Evolutionary conservation across 1,140 invertebrate genomes (phyloP), one percentile per base, ranked within the genome.

Genomic region (Pomacea maculata): DNA sequence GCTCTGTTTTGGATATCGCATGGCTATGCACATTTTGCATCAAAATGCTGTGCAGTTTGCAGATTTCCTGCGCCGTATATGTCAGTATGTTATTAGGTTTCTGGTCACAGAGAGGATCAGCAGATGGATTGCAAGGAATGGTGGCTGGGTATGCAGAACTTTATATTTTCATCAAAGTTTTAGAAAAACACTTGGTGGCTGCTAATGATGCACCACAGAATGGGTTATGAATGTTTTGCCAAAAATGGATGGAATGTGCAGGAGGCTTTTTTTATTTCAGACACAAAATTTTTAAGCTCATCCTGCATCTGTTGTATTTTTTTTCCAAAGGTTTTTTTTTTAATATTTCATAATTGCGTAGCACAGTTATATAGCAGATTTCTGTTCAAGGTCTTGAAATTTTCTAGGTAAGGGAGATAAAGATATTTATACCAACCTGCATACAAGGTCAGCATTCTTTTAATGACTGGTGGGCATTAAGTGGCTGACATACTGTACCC

Each of bases 1-100:
- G 15, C 80, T 90, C 74, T 87, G 82, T 80, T 89, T 90, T 83
- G 89, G 89, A 25, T 90, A 90, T 75, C 79, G 88, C 25, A 88
- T 90, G 67, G 89, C 87, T 15, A 83, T 89, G 45, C 83, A 80
- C n/a, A 83, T 86, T 3, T 64, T 89, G 55, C 78, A 80, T 34
- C 52, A 78, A 12, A 84, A 85, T 63, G 71, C 75, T 19, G 29
- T 45, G 68, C 65, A 82, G 25, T 83, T 89, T 72, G 78, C 84
- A 29, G 82, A 82, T 14, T 90, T 90, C 80, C 76, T 90, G 21
- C 78, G 70, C 19, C 80, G 85, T 12, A 88, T 90, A 63, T 82
- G 89, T 17, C 80, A 81, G 61, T 87, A 85, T 82, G 80, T 90
- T 5, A 84, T 88, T 21, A 78, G 83, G 79, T 90, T 90, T 71